These are phyloP conservation scores for Tetheella fluctuosa DNA, from an alignment of 2,888 invertebrate species.

Conservation along the genomic window DNA sequence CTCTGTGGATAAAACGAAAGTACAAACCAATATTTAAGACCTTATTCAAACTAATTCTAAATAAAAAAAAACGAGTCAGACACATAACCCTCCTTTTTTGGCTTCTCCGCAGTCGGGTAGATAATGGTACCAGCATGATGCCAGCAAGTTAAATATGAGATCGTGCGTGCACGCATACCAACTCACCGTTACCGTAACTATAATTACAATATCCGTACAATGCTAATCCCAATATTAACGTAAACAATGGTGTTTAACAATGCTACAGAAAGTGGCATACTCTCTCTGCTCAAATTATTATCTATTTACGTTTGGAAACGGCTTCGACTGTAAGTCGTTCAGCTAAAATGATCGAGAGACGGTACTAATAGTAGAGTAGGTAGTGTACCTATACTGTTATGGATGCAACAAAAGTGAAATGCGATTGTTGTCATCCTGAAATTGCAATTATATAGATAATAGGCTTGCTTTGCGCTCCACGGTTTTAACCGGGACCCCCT, in stretches of 20 bases:
- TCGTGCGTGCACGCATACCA: not conserved
- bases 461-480: no score
- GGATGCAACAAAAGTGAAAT: constrained; percentile 16
- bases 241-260: constrained; percentile 23
- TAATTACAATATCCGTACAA: constrained; percentile 12
- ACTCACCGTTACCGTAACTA: not conserved
- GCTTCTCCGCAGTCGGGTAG: no score
- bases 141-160: not conserved
- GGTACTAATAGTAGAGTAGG: not conserved
- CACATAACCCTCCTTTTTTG: no score
- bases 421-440: not conserved
- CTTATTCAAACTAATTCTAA: no score
- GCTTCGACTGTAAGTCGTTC: constrained; percentile 37
- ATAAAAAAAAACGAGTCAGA: no score
- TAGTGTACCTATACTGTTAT: not conserved
- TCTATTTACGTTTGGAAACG: constrained; percentile 52
- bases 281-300: constrained; percentile 62
- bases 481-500: no score
- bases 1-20: no score
- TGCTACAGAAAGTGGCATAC: constrained; percentile 31
- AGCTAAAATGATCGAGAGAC: constrained; percentile 29
- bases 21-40: no score
- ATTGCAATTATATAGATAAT: not conserved
- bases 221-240: constrained; percentile 13
- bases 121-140: not conserved